Conservation (phyloP, 2,888 invertebrate genomes). For the Onthophagus sagittarius region DNA sequence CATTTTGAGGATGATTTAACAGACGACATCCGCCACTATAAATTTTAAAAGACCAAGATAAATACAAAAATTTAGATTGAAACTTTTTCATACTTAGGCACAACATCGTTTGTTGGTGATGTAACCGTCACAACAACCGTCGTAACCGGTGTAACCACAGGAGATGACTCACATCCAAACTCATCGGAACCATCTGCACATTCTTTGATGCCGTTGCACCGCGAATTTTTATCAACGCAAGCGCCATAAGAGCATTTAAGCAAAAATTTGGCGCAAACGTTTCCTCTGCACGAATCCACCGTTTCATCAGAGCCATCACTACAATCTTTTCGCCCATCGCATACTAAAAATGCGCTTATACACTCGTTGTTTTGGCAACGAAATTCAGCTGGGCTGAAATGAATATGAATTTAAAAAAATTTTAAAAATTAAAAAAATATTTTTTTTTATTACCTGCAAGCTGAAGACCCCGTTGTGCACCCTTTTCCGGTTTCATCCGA, state of each 20-base stretch:
- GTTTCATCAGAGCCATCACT: slow-evolving; percentile 51
- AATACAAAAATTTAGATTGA: background rate
- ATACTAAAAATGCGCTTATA: slow-evolving; percentile 43
- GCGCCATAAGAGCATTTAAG: slow-evolving; percentile 54
- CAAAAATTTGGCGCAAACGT: slow-evolving; percentile 46
- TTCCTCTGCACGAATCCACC: slow-evolving; percentile 28
- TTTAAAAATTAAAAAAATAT: too few relatives aligned
- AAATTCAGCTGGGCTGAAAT: slow-evolving; percentile 27
- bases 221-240: slow-evolving; percentile 50
- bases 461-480: background rate
- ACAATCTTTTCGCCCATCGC: slow-evolving; percentile 50
- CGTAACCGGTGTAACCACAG: too few relatives aligned
- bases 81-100: background rate
- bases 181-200: slow-evolving; percentile 55
- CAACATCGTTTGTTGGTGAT: background rate
- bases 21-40: slow-evolving; percentile 1
- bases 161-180: background rate
- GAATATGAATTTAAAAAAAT: background rate
- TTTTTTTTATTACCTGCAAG: slow-evolving; percentile 1
- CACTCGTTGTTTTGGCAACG: slow-evolving; percentile 45
- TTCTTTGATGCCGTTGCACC: slow-evolving; percentile 53
- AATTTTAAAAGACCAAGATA: background rate
- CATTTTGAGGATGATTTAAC: background rate
- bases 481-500: slow-evolving; percentile 35
- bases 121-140: background rate